Conservation (phyloP, 2,113 vertebrate species). For the Neopipo cinnamomea region DNA sequence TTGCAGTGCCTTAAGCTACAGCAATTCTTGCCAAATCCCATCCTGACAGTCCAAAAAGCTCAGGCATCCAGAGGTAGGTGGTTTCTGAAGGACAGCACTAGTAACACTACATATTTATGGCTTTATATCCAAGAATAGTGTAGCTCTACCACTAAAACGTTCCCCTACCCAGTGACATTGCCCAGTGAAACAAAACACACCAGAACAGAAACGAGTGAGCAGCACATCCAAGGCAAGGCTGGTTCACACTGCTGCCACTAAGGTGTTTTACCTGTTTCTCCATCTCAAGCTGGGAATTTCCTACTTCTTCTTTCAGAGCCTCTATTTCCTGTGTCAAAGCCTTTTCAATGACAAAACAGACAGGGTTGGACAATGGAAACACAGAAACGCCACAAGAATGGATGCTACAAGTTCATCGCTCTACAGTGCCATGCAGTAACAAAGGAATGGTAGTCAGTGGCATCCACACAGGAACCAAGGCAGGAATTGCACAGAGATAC, state of each 20-base stretch:
- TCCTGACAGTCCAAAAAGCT: neutral
- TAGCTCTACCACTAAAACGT: neutral
- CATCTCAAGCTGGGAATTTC: conserved; percentile 85
- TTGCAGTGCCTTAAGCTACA: neutral
- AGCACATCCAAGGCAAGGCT: conserved; percentile 52
- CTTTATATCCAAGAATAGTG: neutral
- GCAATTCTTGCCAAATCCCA: neutral
- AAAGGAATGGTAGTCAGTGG: conserved; percentile 53
- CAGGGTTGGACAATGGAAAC: conserved; percentile 81
- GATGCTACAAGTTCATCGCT: conserved; percentile 15
- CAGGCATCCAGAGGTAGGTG: neutral
- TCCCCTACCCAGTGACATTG: neutral
- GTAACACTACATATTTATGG: neutral
- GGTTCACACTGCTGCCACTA: conserved; percentile 67
- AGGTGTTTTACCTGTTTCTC: conserved; percentile 80
- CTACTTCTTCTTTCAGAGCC: conserved; percentile 84
- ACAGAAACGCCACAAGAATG: conserved; percentile 51
- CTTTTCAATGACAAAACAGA: conserved; percentile 84
- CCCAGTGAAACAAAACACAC: neutral
- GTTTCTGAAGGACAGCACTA: neutral
- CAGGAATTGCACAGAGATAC: conserved; percentile 45
- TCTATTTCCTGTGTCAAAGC: conserved; percentile 87
- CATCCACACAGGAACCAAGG: conserved; percentile 26
- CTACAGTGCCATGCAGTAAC: conserved; percentile 58
- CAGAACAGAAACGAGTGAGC: conserved; percentile 33